Evolutionary conservation across 2,113 vertebrate species (phyloP).

Genomic region (Nothocercus nigrocapillus): DNA sequence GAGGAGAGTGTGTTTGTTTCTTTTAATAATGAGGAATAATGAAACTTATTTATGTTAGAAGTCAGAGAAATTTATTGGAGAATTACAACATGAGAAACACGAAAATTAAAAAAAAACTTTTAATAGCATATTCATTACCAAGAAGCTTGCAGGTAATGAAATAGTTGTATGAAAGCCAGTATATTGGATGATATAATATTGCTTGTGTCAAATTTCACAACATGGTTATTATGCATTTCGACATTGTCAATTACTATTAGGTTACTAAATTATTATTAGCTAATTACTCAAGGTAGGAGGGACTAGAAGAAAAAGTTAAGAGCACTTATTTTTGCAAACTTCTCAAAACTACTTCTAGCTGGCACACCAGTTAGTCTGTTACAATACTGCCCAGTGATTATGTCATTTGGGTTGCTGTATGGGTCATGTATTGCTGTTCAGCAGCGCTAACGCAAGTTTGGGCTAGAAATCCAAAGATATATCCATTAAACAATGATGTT

Average conservation of each 20-base stretch:
- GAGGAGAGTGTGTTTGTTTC: slow-evolving; percentile 70
- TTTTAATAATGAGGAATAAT: slow-evolving; percentile 78
- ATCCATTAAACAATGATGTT: not conserved
- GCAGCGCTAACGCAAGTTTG: not conserved
- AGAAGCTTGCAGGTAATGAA: slow-evolving; percentile 64
- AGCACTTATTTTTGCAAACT: not conserved
- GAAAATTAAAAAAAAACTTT: slow-evolving; percentile 75
- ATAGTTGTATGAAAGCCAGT: slow-evolving; percentile 40
- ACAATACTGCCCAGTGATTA: not conserved
- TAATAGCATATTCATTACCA: slow-evolving; percentile 74
- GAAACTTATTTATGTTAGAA: slow-evolving; percentile 79
- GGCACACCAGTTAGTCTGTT: not conserved
- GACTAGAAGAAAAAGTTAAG: slow-evolving; percentile 20
- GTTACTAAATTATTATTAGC: slow-evolving; percentile 47
- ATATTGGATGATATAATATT: slow-evolving; percentile 25
- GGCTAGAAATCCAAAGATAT: not conserved
- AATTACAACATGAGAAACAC: slow-evolving; percentile 69
- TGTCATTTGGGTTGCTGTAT: not conserved
- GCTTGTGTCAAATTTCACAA: slow-evolving; percentile 23
- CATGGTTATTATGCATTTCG: slow-evolving; percentile 44
- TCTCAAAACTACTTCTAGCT: not conserved
- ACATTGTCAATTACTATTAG: slow-evolving; percentile 58
- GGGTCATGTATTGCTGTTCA: not conserved
- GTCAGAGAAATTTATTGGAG: slow-evolving; percentile 76
- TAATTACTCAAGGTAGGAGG: slow-evolving; percentile 56